Conservation (phyloP, 2,797 vertebrate species). For the Anguilla marmorata region DNA sequence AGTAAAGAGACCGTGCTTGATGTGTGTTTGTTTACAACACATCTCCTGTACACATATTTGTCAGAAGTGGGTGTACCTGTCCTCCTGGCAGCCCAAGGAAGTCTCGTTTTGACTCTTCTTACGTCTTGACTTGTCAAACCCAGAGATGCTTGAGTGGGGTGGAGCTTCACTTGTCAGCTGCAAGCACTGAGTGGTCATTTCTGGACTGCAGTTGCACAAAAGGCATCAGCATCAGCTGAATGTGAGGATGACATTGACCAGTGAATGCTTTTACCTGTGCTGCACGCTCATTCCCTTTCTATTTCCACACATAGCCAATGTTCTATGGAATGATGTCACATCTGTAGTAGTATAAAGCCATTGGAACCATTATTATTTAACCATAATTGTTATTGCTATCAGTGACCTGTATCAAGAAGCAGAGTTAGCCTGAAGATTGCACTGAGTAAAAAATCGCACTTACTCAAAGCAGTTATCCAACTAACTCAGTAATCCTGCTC, state of each 20-base stretch:
- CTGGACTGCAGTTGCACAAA: neutral
- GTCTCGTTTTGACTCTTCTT: slow-evolving; percentile 12
- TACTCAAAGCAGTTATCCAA: too few species aligned
- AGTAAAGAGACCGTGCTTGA: neutral
- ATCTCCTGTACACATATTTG: neutral
- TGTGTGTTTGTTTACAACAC: slow-evolving; percentile 11
- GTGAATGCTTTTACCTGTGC: neutral
- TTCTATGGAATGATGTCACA: neutral
- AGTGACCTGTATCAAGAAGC: too few species aligned
- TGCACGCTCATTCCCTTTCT: neutral
- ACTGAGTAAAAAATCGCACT: too few species aligned
- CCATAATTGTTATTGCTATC: too few species aligned
- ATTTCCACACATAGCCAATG: neutral
- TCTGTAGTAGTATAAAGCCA: neutral
- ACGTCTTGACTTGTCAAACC: slow-evolving; percentile 2
- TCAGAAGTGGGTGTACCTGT: neutral
- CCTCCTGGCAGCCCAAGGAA: neutral
- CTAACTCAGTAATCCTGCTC: too few species aligned
- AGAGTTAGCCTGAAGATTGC: too few species aligned
- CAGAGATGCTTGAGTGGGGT: neutral
- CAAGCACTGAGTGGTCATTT: neutral
- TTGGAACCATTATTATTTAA: neutral
- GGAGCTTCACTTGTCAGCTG: neutral
- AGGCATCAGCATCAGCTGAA: neutral
- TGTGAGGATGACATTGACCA: neutral